Conservation (phyloP, 2,113 vertebrate species). For the Mormyrus iriodes region DNA sequence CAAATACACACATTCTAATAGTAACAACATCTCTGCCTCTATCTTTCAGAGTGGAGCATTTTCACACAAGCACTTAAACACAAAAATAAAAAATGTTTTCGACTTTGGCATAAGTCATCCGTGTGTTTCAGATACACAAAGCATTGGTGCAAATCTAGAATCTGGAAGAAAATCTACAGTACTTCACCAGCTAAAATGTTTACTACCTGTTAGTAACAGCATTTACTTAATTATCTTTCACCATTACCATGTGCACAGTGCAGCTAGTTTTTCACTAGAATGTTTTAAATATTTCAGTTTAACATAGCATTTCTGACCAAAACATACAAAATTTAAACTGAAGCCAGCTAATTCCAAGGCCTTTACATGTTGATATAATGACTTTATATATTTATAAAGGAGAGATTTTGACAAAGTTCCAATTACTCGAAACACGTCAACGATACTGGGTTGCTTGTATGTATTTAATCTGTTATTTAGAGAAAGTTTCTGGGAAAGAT, state of each 20-base stretch:
- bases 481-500: background rate
- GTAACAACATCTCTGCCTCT: background rate
- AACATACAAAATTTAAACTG: background rate
- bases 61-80: constrained; percentile 19
- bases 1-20: background rate
- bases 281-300: background rate
- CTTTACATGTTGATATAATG: background rate
- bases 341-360: background rate
- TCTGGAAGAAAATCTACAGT: background rate
- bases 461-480: background rate
- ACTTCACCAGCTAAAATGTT: background rate
- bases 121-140: constrained; percentile 12
- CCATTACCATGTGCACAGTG: background rate
- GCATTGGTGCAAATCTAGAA: background rate
- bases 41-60: background rate
- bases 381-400: background rate
- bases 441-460: background rate
- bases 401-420: background rate
- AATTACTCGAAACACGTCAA: background rate
- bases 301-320: background rate
- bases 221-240: constrained; percentile 6
- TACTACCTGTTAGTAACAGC: background rate
- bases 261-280: background rate
- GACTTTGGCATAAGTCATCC: constrained; percentile 23
- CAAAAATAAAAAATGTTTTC: constrained; percentile 1